Evolutionary conservation across 2,888 invertebrate species (phyloP).

Genomic region (Nysson spinosus): DNA sequence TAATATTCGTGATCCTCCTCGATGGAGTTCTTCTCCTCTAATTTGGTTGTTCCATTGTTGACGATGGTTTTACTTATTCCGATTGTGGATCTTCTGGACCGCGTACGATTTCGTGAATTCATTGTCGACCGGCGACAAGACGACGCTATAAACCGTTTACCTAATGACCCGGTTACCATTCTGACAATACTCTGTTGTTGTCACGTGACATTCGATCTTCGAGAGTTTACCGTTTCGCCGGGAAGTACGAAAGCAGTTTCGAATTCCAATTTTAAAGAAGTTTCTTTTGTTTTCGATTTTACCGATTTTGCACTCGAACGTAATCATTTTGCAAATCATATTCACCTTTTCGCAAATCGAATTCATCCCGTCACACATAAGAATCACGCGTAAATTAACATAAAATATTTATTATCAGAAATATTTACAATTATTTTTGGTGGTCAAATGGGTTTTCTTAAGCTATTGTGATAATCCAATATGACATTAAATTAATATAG

Average conservation of each 20-base stretch:
- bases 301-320: no score
- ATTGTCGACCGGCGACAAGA: conserved; percentile 17
- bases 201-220: conserved; percentile 18
- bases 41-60: background rate
- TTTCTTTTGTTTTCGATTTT: no score
- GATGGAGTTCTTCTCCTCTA: background rate
- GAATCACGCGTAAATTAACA: no score
- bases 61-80: background rate
- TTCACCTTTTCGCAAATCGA: no score
- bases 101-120: conserved; percentile 11
- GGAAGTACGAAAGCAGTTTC: conserved; percentile 19
- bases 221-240: conserved; percentile 35
- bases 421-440: no score
- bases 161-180: conserved; percentile 1
- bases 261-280: no score
- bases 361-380: no score
- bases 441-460: no score
- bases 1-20: background rate
- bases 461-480: no score
- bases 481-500: no score
- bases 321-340: no score
- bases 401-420: no score
- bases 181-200: conserved; percentile 16
- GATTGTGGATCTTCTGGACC: background rate
- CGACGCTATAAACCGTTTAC: conserved; percentile 10